A percentile compares a stretch with the other conserved stretches of the same genome.
These are phyloP conservation scores for Cricetomys ansorgei DNA, from an alignment of 2,113 vertebrate genomes.

Conservation along the genomic window DNA sequence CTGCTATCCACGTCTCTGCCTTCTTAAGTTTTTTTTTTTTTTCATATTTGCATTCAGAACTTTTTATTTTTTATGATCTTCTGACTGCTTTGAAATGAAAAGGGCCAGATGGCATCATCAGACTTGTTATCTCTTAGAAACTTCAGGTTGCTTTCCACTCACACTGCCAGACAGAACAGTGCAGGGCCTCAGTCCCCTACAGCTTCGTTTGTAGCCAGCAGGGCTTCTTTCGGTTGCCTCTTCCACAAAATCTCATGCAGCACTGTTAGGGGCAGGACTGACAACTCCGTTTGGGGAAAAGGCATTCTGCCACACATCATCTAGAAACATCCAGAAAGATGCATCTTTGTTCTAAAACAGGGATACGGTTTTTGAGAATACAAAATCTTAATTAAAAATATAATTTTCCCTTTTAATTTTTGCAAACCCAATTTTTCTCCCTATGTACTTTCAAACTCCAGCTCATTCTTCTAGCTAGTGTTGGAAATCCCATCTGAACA, in stretches of 20 bases:
- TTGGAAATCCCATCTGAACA: slow-evolving; percentile 30
- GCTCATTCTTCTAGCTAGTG: slow-evolving; percentile 11
- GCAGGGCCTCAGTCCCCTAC: neutral
- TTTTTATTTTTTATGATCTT: slow-evolving; percentile 23
- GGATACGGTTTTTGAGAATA: neutral
- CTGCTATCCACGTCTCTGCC: neutral
- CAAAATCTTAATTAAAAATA: slow-evolving; percentile 7
- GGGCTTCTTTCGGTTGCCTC: neutral
- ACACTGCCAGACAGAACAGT: neutral
- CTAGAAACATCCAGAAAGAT: neutral
- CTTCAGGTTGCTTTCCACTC: neutral
- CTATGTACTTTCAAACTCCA: neutral
- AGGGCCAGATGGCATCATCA: neutral
- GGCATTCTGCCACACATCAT: neutral
- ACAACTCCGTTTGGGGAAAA: neutral
- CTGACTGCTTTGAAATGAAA: slow-evolving; percentile 20
- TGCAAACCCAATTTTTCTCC: neutral
- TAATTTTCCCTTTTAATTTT: slow-evolving; percentile 10
- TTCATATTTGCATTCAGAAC: slow-evolving; percentile 52
- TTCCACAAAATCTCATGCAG: neutral
- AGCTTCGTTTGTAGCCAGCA: neutral
- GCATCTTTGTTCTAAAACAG: neutral
- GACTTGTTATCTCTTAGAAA: slow-evolving; percentile 7
- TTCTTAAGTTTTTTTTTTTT: slow-evolving; percentile 11
- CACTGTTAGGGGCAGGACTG: neutral